phyloP scores from a whole-genome alignment of 2,888 invertebrate species.

The Timema podura region DNA sequence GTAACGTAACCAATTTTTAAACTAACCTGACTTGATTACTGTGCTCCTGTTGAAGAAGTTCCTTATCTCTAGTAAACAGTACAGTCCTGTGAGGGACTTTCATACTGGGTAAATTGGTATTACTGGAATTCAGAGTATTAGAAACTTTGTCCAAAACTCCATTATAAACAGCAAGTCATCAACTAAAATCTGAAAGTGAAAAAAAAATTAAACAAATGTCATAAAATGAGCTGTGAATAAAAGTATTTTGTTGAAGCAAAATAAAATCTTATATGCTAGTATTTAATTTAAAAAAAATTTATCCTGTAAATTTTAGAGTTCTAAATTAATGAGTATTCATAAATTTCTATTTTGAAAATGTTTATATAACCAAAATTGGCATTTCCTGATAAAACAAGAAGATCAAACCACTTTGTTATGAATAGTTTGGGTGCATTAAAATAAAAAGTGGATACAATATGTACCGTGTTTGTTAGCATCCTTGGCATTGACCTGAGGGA shows the following conservation, averaged over 20 bases:
- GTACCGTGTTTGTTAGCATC: background rate
- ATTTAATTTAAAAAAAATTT: too few species aligned
- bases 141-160: constrained; percentile 53
- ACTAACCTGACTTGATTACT: constrained; percentile 23
- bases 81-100: constrained; percentile 39
- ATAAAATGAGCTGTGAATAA: background rate
- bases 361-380: too few species aligned
- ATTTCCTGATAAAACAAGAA: too few species aligned
- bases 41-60: constrained; percentile 32
- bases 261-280: too few species aligned
- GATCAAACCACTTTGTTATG: too few species aligned
- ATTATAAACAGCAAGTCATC: constrained; percentile 78
- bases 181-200: constrained; percentile 60
- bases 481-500: background rate
- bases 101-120: constrained; percentile 10
- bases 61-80: constrained; percentile 43
- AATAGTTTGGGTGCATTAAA: too few species aligned
- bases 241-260: background rate
- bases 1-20: too few species aligned
- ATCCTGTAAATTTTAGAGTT: too few species aligned
- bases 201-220: background rate
- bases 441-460: background rate
- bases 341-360: too few species aligned
- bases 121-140: background rate
- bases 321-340: too few species aligned